Percentiles rank a stretch among this genome's conserved stretches.
Evolutionary conservation across 2,888 invertebrate species (phyloP).

Genomic region (Phymatocera aterrima): DNA sequence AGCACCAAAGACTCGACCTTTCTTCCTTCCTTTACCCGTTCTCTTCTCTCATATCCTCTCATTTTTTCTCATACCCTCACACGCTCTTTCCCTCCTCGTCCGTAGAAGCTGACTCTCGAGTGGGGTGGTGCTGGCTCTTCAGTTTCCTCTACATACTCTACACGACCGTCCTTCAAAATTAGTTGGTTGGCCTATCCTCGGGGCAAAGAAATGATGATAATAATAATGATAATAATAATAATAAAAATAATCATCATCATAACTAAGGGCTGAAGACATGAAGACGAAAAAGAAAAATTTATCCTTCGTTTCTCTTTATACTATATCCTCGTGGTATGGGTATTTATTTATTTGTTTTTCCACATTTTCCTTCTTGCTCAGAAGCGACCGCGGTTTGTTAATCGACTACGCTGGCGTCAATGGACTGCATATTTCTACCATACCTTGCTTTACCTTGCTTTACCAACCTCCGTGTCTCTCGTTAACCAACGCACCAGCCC

Average conservation of each 20-base stretch:
- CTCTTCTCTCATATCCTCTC: slow-evolving; percentile 42
- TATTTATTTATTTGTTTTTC: neutral
- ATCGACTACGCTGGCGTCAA: slow-evolving; percentile 34
- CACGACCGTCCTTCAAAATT: slow-evolving; percentile 31
- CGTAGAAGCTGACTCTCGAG: slow-evolving; percentile 7
- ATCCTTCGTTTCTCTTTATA: neutral
- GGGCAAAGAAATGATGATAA: neutral
- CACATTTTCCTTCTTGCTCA: neutral
- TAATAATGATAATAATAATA: neutral
- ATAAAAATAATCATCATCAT: neutral
- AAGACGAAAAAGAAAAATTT: neutral
- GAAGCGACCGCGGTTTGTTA: neutral
- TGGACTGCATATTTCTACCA: slow-evolving; percentile 19
- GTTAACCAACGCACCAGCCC: slow-evolving; percentile 29
- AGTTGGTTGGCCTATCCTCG: slow-evolving; percentile 39
- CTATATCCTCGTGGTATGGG: neutral
- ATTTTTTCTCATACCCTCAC: slow-evolving; percentile 46
- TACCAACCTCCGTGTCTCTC: neutral
- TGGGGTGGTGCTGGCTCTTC: slow-evolving; percentile 19
- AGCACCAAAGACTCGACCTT: slow-evolving; percentile 35
- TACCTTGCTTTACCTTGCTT: neutral
- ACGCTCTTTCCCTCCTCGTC: slow-evolving; percentile 21
- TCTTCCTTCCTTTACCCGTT: slow-evolving; percentile 40
- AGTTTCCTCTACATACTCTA: slow-evolving; percentile 12
- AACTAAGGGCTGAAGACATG: neutral